Percentiles rank a stretch among this genome's conserved stretches.
Evolutionary conservation across 2,888 invertebrate species (phyloP).

Genomic region (Athalia rosae): DNA sequence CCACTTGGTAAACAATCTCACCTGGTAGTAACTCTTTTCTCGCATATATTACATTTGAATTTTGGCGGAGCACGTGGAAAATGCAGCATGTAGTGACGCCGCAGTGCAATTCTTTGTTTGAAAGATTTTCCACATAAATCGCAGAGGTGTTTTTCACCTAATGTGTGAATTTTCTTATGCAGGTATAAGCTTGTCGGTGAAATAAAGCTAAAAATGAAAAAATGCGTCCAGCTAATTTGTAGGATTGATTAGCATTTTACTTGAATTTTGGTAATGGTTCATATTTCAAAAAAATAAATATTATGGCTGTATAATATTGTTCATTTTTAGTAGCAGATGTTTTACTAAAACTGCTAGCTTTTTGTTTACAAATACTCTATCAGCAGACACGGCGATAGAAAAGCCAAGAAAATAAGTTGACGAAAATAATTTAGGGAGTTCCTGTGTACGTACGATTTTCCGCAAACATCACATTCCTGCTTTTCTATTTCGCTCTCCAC

Average conservation of each 20-base stretch:
- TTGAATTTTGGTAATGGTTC: too few species aligned
- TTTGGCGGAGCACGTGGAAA: conserved; percentile 47
- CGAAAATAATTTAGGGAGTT: not conserved
- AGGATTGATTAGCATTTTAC: not conserved
- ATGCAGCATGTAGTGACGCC: conserved; percentile 45
- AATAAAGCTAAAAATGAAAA: conserved; percentile 34
- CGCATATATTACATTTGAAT: conserved; percentile 45
- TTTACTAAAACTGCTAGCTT: not conserved
- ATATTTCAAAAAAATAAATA: too few species aligned
- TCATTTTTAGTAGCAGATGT: too few species aligned
- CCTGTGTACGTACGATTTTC: conserved; percentile 33
- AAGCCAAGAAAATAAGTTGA: too few species aligned
- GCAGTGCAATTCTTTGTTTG: conserved; percentile 47
- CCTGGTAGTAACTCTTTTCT: conserved; percentile 46
- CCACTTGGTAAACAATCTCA: not conserved
- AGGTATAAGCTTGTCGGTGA: conserved; percentile 44
- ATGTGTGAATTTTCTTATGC: conserved; percentile 42
- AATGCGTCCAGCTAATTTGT: not conserved
- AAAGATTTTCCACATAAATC: conserved; percentile 45
- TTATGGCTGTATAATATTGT: too few species aligned
- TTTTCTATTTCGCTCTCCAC: conserved; percentile 42
- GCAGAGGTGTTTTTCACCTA: conserved; percentile 42
- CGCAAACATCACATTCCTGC: conserved; percentile 45
- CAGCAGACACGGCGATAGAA: not conserved
- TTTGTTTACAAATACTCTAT: not conserved